phyloP scores from a whole-genome alignment of 2,888 invertebrate species.

The Drosophila lutescens region DNA sequence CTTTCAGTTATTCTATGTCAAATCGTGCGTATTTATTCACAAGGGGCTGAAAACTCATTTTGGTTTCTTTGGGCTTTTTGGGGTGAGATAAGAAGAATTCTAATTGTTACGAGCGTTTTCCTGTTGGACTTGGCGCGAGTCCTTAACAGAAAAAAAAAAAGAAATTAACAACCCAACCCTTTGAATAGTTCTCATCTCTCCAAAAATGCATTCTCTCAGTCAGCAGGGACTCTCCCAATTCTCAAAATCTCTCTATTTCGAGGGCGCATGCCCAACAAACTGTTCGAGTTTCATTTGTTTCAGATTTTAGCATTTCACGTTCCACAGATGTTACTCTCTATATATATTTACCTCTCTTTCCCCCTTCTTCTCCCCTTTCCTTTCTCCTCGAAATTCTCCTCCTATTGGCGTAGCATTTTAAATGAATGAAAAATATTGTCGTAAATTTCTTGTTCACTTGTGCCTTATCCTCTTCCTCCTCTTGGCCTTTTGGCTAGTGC shows the following conservation, averaged over 20 bases:
- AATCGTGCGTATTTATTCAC: conserved; percentile 58
- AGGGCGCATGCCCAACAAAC: conserved; percentile 53
- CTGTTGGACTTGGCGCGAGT: conserved; percentile 69
- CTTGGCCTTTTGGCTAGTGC: conserved; percentile 51
- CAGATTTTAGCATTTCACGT: conserved; percentile 21
- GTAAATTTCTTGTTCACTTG: conserved; percentile 63
- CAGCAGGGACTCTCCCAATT: neutral
- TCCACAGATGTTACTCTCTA: conserved; percentile 8
- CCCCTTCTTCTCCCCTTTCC: neutral
- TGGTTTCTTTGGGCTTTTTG: conserved; percentile 3
- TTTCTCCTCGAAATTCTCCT: neutral
- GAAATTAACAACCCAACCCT: conserved; percentile 56
- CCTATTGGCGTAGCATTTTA: conserved; percentile 71
- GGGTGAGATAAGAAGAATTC: conserved; percentile 11
- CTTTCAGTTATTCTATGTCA: conserved; percentile 29
- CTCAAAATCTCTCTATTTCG: conserved; percentile 17
- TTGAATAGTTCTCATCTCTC: conserved; percentile 14
- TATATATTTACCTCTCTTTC: neutral
- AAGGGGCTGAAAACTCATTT: conserved; percentile 18
- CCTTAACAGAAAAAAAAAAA: conserved; percentile 10
- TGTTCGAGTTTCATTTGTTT: conserved; percentile 44
- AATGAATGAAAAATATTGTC: conserved; percentile 79
- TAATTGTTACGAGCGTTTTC: conserved; percentile 69
- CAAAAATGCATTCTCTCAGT: neutral
- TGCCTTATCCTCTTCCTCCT: conserved; percentile 19